Conservation (phyloP, 2,113 vertebrate species). For the Hiodon tergisus region DNA sequence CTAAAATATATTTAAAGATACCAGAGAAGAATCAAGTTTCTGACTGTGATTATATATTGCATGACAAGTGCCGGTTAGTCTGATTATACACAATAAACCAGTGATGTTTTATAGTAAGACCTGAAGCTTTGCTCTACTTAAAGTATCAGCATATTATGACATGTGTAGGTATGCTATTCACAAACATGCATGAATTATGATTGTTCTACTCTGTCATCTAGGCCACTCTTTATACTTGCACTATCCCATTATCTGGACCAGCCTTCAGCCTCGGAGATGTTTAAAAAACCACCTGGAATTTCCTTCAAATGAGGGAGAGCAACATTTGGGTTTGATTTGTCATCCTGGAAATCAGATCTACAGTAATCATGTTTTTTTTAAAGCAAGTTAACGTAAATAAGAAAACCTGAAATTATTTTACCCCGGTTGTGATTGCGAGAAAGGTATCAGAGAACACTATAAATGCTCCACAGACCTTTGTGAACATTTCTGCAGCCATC, state of each 20-base stretch:
- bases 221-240: too few species aligned
- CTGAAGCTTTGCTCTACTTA: neutral
- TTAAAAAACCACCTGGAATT: too few species aligned
- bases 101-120: neutral
- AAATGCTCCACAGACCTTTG: slow-evolving; percentile 31
- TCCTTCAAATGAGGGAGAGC: slow-evolving; percentile 7
- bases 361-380: too few species aligned
- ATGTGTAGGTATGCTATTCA: neutral
- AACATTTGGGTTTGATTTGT: slow-evolving; percentile 23
- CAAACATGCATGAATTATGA: neutral
- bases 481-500: slow-evolving; percentile 2
- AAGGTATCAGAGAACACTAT: neutral
- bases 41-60: too few species aligned
- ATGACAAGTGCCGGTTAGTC: too few species aligned
- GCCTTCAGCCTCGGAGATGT: neutral
- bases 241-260: neutral
- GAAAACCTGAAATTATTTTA: neutral
- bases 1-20: too few species aligned
- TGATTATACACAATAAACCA: neutral
- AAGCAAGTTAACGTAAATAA: too few species aligned
- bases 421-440: neutral
- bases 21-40: too few species aligned
- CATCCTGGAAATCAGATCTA: neutral
- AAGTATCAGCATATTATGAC: neutral
- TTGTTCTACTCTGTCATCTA: neutral